Conservation (phyloP, 2,113 vertebrate genomes). For the Python bivittatus region DNA sequence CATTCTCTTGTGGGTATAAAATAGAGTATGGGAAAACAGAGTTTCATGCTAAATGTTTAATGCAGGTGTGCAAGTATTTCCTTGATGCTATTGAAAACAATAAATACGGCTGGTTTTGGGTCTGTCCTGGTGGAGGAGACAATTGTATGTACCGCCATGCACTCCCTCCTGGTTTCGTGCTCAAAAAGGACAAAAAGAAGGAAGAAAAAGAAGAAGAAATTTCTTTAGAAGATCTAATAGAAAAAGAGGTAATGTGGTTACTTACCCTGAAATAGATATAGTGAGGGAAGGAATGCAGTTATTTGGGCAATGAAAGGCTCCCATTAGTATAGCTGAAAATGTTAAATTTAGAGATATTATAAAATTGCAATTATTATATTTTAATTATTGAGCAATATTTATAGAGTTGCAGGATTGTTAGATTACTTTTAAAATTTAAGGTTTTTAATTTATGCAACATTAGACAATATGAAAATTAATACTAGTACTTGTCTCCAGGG, state of each 20-base stretch:
- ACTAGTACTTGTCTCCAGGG: slow-evolving; percentile 51
- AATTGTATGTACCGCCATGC: slow-evolving; percentile 96
- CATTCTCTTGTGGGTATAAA: neutral
- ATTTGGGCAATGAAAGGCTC: neutral
- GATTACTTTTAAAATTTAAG: neutral
- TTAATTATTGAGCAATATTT: neutral
- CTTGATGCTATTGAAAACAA: slow-evolving; percentile 97
- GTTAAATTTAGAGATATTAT: neutral
- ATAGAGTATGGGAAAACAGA: neutral
- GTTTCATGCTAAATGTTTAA: neutral
- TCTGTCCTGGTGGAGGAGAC: slow-evolving; percentile 90
- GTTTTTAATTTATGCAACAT: neutral
- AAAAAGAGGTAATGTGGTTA: slow-evolving; percentile 84
- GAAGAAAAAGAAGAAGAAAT: slow-evolving; percentile 92
- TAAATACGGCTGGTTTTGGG: slow-evolving; percentile 99
- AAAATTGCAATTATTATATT: neutral
- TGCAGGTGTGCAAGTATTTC: slow-evolving; percentile 93
- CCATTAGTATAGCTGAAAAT: neutral
- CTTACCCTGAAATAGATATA: neutral
- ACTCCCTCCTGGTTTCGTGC: slow-evolving; percentile 92
- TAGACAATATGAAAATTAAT: neutral
- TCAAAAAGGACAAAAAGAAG: slow-evolving; percentile 97
- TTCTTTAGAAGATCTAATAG: slow-evolving; percentile 96
- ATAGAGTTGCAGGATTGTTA: neutral
- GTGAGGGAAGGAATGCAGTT: neutral